Evolutionary conservation across 2,888 invertebrate genomes (phyloP).

Genomic region (Lithosia quadra): DNA sequence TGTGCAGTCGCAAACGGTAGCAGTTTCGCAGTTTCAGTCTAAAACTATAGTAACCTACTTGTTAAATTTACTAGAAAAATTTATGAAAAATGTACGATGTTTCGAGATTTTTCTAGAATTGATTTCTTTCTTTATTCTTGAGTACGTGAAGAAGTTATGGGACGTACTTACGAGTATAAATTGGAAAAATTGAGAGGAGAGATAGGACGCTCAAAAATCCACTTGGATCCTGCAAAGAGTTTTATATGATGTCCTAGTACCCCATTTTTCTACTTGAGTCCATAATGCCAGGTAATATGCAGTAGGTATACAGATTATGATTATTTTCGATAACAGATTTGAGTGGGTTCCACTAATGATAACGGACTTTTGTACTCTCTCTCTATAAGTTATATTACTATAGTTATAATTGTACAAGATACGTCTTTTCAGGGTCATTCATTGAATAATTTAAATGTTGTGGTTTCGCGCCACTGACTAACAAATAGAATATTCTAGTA

Average conservation of each 20-base stretch:
- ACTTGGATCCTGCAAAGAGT: too few relatives aligned
- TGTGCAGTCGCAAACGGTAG: slow-evolving; percentile 28
- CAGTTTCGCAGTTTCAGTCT: slow-evolving; percentile 27
- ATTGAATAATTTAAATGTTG: slow-evolving; percentile 58
- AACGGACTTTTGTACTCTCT: too few relatives aligned
- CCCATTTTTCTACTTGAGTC: too few relatives aligned
- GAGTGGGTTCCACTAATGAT: not conserved
- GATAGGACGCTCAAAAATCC: not conserved
- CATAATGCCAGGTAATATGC: too few relatives aligned
- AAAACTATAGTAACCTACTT: slow-evolving; percentile 41
- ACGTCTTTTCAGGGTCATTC: slow-evolving; percentile 23
- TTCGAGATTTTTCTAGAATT: slow-evolving; percentile 32
- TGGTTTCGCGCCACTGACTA: slow-evolving; percentile 50
- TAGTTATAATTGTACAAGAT: slow-evolving; percentile 39
- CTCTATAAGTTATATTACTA: too few relatives aligned
- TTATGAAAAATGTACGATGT: slow-evolving; percentile 48
- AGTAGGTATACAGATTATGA: too few relatives aligned
- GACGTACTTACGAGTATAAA: not conserved
- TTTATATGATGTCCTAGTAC: too few relatives aligned
- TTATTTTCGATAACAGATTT: not conserved
- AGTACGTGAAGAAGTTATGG: slow-evolving; percentile 27
- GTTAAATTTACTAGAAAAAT: slow-evolving; percentile 48
- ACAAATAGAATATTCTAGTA: slow-evolving; percentile 73
- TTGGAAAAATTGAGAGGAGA: not conserved
- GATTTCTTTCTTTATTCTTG: slow-evolving; percentile 36